Evolutionary conservation across 1,140 invertebrate genomes (phyloP).

Genomic region (Oreohelix idahoensis): DNA sequence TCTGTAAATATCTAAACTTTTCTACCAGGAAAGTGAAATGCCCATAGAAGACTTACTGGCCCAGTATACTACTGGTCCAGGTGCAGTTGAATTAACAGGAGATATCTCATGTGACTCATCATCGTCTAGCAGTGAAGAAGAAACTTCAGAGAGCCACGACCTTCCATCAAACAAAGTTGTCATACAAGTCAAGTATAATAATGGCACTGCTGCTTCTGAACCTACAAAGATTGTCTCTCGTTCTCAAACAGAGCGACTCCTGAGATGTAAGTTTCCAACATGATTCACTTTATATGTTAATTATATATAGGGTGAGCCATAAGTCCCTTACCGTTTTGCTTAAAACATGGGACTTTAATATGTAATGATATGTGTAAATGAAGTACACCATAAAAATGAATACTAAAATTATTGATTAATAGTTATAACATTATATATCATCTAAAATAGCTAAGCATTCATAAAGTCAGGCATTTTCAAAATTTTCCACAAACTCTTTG

Average conservation of each 20-base stretch:
- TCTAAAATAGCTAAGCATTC: too few relatives aligned
- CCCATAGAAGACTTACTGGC: constrained; percentile 92
- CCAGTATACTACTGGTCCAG: constrained; percentile 81
- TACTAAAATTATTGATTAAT: too few relatives aligned
- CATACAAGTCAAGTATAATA: constrained; percentile 69
- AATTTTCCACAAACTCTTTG: too few relatives aligned
- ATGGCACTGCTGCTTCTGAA: constrained; percentile 69
- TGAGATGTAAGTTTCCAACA: constrained; percentile 73
- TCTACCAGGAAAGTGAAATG: constrained; percentile 84
- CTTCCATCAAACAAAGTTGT: constrained; percentile 75
- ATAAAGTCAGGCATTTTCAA: too few relatives aligned
- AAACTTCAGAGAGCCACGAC: constrained; percentile 74
- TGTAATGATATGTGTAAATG: too few relatives aligned
- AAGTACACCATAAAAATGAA: too few relatives aligned
- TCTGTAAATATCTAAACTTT: too few relatives aligned
- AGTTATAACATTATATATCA: too few relatives aligned
- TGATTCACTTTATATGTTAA: not conserved
- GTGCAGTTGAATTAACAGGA: constrained; percentile 74
- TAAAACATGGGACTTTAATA: too few relatives aligned
- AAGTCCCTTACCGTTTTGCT: too few relatives aligned
- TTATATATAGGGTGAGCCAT: too few relatives aligned
- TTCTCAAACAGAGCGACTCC: constrained; percentile 70
- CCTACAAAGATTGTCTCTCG: constrained; percentile 69
- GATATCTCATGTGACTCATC: constrained; percentile 68
- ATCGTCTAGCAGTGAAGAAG: constrained; percentile 75